Conservation (phyloP, 2,888 invertebrate genomes). For the Unio pictorum region DNA sequence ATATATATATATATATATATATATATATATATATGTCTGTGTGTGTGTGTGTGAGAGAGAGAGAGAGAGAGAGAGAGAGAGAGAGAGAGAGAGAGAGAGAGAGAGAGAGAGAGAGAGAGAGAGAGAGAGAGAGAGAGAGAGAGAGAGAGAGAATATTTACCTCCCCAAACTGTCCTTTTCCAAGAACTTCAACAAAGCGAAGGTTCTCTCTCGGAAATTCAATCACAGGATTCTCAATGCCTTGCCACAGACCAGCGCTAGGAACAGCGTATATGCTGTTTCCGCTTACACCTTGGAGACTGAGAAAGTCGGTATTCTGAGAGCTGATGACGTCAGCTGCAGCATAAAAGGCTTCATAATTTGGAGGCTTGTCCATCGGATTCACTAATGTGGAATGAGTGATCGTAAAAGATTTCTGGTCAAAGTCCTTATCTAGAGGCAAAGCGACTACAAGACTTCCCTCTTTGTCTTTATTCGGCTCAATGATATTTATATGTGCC, state of each 20-base stretch:
- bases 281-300: conserved; percentile 69
- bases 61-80: too few relatives aligned
- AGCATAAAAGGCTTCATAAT: conserved; percentile 62
- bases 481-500: too few relatives aligned
- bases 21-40: too few relatives aligned
- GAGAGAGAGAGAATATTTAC: conserved; percentile 71
- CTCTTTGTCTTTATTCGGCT: too few relatives aligned
- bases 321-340: conserved; percentile 61
- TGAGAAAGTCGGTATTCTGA: conserved; percentile 60
- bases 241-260: conserved; percentile 71
- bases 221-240: conserved; percentile 76
- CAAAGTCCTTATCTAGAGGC: conserved; percentile 43
- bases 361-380: conserved; percentile 49
- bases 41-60: too few relatives aligned
- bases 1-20: too few relatives aligned
- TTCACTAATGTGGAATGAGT: conserved; percentile 24
- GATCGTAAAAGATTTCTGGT: conserved; percentile 43
- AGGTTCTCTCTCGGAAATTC: conserved; percentile 88
- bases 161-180: conserved; percentile 91
- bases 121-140: too few relatives aligned
- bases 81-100: too few relatives aligned
- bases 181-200: conserved; percentile 88
- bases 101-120: too few relatives aligned
- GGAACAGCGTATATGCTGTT: conserved; percentile 74
- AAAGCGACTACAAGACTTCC: conserved; percentile 45